phyloP scores from a whole-genome alignment of 2,888 invertebrate genomes.

The Hirudinaria manillensis region DNA sequence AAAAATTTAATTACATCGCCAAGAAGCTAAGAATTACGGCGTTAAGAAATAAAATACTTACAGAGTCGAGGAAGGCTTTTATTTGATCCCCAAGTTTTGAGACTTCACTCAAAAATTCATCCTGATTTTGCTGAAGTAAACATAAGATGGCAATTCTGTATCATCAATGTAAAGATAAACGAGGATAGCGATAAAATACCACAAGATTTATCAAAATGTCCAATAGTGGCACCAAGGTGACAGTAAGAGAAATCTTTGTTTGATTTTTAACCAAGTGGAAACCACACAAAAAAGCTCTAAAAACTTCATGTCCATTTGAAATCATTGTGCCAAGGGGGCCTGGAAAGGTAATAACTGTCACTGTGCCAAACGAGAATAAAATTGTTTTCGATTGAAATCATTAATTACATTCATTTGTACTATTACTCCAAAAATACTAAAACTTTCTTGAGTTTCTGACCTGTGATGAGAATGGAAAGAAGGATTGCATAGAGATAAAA shows the following conservation, averaged over 20 bases:
- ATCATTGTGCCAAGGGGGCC: constrained; percentile 14
- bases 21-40: no score
- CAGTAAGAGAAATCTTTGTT: constrained; percentile 18
- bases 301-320: constrained; percentile 18
- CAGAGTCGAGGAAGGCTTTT: background rate
- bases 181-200: background rate
- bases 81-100: constrained; percentile 15
- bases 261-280: constrained; percentile 22
- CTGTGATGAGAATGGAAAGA: background rate
- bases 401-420: background rate
- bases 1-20: background rate
- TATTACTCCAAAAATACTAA: background rate
- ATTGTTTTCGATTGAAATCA: no score
- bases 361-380: no score
- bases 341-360: background rate
- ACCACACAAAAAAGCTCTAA: constrained; percentile 19
- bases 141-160: background rate
- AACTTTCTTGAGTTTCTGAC: background rate
- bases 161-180: background rate
- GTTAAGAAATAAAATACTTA: background rate
- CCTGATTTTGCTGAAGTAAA: constrained; percentile 16
- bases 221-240: constrained; percentile 21
- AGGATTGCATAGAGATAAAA: constrained; percentile 15
- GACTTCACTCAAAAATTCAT: constrained; percentile 1
- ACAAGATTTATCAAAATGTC: constrained; percentile 18